phyloP scores from a whole-genome alignment of 2,113 vertebrate genomes.

The Rhipidura dahli region DNA sequence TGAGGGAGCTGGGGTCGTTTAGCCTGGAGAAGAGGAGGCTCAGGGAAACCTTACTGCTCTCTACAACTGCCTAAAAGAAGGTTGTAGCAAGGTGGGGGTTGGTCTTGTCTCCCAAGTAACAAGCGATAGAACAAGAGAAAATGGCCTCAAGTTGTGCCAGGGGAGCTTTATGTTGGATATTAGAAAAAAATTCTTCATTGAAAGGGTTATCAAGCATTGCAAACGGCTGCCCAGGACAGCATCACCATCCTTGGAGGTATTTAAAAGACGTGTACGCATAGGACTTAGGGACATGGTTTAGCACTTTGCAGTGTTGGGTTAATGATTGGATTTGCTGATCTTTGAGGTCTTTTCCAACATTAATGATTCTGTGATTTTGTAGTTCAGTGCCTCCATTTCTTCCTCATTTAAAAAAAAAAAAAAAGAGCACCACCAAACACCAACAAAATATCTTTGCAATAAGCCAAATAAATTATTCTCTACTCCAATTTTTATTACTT shows the following conservation, averaged over 20 bases:
- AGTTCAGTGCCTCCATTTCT: not conserved
- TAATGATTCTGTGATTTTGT: not conserved
- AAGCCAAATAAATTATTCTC: not conserved
- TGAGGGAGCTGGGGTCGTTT: not conserved
- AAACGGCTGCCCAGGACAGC: not conserved
- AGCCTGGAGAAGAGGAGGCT: not conserved
- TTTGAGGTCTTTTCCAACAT: not conserved
- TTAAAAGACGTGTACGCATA: not conserved
- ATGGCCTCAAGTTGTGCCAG: not conserved
- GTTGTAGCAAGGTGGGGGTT: not conserved
- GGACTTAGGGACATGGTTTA: not conserved
- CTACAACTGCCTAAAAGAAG: not conserved
- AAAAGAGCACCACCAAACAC: not conserved
- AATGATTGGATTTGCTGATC: not conserved
- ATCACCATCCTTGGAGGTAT: not conserved
- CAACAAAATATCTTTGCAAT: not conserved
- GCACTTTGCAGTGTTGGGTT: not conserved
- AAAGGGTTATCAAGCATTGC: not conserved
- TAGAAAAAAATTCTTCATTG: not conserved
- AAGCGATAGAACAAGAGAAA: fast-evolving
- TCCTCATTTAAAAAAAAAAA: not conserved
- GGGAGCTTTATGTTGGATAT: not conserved
- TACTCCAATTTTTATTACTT: not conserved
- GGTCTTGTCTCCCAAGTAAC: not conserved
- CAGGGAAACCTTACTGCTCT: not conserved